Conservation (phyloP, 2,888 invertebrate genomes). For the Rhamnusium bicolor region DNA sequence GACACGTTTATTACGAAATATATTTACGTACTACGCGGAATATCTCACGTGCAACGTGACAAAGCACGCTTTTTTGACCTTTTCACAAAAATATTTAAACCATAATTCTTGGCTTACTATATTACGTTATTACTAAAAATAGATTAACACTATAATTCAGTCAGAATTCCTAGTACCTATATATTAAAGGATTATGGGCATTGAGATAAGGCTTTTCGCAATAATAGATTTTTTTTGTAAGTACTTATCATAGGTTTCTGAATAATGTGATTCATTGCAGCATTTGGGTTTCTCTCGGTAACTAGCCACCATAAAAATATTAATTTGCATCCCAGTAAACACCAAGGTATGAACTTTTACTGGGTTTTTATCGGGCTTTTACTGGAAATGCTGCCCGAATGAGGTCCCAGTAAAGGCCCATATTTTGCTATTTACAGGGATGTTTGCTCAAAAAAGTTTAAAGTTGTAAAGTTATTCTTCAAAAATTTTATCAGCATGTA, state of each 20-base stretch:
- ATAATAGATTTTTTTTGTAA: constrained; percentile 12
- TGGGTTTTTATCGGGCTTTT: no score
- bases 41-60: constrained; percentile 4
- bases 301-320: not conserved
- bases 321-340: no score
- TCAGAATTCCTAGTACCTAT: constrained; percentile 23
- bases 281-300: not conserved
- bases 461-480: not conserved
- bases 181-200: constrained; percentile 21
- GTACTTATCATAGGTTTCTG: not conserved
- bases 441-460: not conserved
- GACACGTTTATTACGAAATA: not conserved
- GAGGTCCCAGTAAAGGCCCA: no score
- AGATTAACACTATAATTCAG: not conserved
- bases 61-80: not conserved
- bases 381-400: no score
- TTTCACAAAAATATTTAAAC: constrained; percentile 2
- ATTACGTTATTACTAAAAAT: constrained; percentile 25
- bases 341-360: no score
- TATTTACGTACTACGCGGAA: constrained; percentile 1
- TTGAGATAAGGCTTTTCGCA: constrained; percentile 19
- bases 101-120: not conserved
- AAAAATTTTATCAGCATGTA: not conserved
- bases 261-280: constrained; percentile 3
- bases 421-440: no score